Evolutionary conservation across 2,113 vertebrate genomes (phyloP).

Genomic region (Gyps fulvus): DNA sequence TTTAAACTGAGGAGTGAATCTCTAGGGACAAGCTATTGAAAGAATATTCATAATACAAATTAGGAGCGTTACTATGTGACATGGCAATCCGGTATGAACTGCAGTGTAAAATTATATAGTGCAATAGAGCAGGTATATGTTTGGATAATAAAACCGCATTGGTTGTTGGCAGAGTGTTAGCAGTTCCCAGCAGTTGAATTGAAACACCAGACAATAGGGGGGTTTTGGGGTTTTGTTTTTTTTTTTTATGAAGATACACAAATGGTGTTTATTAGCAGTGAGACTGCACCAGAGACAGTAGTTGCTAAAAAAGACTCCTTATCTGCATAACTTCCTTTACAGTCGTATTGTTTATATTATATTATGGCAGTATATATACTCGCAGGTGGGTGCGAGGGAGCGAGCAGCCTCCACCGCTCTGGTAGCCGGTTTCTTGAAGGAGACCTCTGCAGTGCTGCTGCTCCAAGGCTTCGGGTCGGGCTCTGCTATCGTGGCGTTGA

Average conservation of each 20-base stretch:
- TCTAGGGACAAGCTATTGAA: background rate
- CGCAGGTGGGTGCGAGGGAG: background rate
- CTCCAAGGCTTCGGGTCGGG: accelerated
- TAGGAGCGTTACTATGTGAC: background rate
- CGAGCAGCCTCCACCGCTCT: background rate
- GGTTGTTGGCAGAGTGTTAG: background rate
- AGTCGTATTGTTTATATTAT: accelerated
- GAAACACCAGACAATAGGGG: too few relatives aligned
- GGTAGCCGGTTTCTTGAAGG: accelerated
- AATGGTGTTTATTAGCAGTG: background rate
- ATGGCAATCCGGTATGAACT: background rate
- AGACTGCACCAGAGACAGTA: background rate
- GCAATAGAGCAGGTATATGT: accelerated
- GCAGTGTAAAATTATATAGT: accelerated
- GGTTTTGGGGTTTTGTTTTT: too few relatives aligned
- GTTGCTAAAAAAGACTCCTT: background rate
- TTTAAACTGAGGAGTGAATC: background rate
- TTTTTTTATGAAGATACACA: background rate
- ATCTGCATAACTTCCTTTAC: too few relatives aligned
- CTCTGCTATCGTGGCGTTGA: accelerated
- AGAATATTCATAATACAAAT: background rate
- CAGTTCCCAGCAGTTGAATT: background rate
- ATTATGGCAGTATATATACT: accelerated
- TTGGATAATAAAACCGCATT: accelerated
- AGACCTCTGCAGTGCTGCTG: background rate